phyloP scores from a whole-genome alignment of 2,113 vertebrate genomes.

The Pelecanoides urinatrix region DNA sequence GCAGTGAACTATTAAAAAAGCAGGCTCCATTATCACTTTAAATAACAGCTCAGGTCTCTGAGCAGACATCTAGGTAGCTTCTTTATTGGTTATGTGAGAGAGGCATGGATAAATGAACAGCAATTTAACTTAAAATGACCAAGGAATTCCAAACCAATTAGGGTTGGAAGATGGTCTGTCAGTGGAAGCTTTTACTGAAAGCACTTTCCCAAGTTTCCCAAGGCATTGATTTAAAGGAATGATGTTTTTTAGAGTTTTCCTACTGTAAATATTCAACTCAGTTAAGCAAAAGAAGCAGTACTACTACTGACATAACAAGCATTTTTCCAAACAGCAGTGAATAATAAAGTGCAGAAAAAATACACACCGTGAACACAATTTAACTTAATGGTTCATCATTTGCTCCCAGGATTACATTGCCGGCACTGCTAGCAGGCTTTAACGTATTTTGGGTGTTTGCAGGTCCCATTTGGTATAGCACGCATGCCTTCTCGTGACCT shows the following conservation, averaged over 20 bases:
- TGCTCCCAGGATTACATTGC: background rate
- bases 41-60: background rate
- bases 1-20: background rate
- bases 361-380: fast-evolving
- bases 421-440: fast-evolving
- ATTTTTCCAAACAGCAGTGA: background rate
- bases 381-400: background rate
- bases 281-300: background rate
- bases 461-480: background rate
- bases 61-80: background rate
- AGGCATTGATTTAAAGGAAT: background rate
- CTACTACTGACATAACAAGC: background rate
- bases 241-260: background rate
- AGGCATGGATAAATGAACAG: background rate
- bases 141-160: background rate
- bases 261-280: background rate
- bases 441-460: background rate
- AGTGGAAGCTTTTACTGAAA: background rate
- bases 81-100: background rate
- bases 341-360: background rate
- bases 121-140: background rate
- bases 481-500: background rate
- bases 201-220: background rate
- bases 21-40: background rate
- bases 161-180: background rate